Evolutionary conservation across 2,797 vertebrate species (phyloP), one percentile per base, ranked within the genome.

Genomic region (Triplophysa bombifrons): DNA sequence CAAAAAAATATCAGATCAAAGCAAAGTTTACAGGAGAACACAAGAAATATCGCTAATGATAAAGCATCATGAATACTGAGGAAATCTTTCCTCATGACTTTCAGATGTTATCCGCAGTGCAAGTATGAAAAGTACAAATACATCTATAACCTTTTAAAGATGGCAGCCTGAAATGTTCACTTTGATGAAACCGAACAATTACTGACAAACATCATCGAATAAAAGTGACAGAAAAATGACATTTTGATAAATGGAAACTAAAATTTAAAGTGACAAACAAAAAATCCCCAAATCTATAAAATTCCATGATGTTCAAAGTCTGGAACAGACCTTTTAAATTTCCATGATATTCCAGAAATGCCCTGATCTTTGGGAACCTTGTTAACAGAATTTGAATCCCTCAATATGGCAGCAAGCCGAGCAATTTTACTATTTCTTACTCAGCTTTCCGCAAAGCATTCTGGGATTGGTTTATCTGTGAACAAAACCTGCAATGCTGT

Each of bases 101-200:
- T 64, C 58, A 51, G 50, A 44, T 20, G 1, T 76, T 12, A n/a
- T 10, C 65, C 60, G 4, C 30, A 4, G 4, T 5, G 30, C 30
- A 30, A 65, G 53, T 53, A 63, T 19, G 11, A 67, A 76, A 13
- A 17, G 14, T 67, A 44, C 16, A 56, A 76, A 76, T 2, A 27
- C 63, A 48, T 67, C 22, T 60, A 60, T 77, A 41, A 60, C 27
- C 46, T 41, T n/a, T 41, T 65, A 17, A 67, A 60, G 56, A 60
- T 9, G 41, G 11, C 3, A 53, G 72, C 17, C 13, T 74, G 30
- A 38, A 30, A 51, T 74, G 11, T 22, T 34, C 22, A 30, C 34
- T 58, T 27, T 25, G 10, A 56, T 19, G 25, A 55, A 68, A 12
- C 41, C 74, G 44, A 27, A 3, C 2, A 19, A 48, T 34, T 1